Conservation (phyloP, 2,888 invertebrate genomes). For the Chaetogeoica ovagalla region DNA sequence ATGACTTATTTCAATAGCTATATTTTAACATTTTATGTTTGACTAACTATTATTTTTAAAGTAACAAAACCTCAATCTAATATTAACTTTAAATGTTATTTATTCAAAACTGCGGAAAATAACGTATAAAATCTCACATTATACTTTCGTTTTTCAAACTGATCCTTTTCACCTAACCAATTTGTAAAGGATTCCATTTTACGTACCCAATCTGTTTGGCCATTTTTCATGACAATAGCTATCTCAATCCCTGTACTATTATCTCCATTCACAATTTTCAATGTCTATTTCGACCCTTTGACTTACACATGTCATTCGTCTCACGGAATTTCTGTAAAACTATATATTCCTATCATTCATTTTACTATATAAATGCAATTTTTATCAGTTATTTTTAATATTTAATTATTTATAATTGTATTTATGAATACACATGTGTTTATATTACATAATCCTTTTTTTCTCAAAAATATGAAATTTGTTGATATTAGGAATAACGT, state of each 20-base stretch:
- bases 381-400: too few species aligned
- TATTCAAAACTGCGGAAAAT: background rate
- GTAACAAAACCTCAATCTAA: background rate
- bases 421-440: too few species aligned
- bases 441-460: too few species aligned
- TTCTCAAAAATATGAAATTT: too few species aligned
- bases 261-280: conserved; percentile 6
- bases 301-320: background rate
- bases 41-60: too few species aligned
- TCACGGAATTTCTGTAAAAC: background rate
- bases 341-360: too few species aligned
- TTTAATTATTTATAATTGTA: too few species aligned
- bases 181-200: conserved; percentile 12
- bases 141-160: background rate
- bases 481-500: too few species aligned
- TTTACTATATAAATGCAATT: too few species aligned
- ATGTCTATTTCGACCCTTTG: background rate
- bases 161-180: background rate
- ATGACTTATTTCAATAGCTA: too few species aligned
- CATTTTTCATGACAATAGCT: conserved; percentile 9
- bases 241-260: background rate
- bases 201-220: background rate
- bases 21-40: too few species aligned
- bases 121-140: background rate
- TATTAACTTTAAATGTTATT: background rate